Percentiles rank a stretch among this genome's conserved stretches.
Evolutionary conservation across 2,113 vertebrate genomes (phyloP).

Genomic region (Lepus timidus): DNA sequence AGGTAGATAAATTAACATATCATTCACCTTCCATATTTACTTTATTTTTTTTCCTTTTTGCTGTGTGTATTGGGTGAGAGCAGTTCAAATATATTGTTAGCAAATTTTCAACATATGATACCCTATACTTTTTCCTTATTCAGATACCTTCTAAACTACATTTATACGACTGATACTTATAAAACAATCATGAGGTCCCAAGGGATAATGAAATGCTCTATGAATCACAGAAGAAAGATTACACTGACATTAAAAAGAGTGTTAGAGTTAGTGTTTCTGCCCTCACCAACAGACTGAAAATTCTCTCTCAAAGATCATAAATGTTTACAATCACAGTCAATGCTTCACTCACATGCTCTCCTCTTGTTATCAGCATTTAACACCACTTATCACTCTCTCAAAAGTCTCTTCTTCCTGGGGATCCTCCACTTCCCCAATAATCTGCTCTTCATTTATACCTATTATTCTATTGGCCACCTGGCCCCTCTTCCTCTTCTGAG

Average conservation of each 20-base stretch:
- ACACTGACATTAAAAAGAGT: conserved; percentile 62
- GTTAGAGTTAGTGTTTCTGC: conserved; percentile 23
- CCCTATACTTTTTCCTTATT: conserved; percentile 32
- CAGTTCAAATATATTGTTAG: background rate
- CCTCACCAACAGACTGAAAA: background rate
- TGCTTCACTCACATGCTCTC: background rate
- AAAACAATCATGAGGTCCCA: conserved; percentile 38
- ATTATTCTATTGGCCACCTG: background rate
- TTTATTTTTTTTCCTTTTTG: background rate
- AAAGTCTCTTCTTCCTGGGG: background rate
- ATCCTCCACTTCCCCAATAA: too few relatives aligned
- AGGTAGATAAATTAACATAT: background rate
- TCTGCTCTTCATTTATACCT: background rate
- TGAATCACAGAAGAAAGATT: conserved; percentile 54
- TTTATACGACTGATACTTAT: conserved; percentile 56
- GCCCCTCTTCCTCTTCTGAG: background rate
- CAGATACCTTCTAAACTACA: conserved; percentile 6
- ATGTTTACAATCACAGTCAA: background rate
- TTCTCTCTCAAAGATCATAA: conserved; percentile 32
- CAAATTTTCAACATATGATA: background rate
- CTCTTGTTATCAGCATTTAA: background rate
- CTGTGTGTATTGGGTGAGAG: background rate
- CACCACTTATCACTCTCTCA: background rate
- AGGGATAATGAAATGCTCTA: conserved; percentile 45
- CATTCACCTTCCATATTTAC: background rate